Percentiles rank a stretch among this genome's conserved stretches.
phyloP scores from a whole-genome alignment of 1,140 invertebrate species.

The Mactra quadrangularis region DNA sequence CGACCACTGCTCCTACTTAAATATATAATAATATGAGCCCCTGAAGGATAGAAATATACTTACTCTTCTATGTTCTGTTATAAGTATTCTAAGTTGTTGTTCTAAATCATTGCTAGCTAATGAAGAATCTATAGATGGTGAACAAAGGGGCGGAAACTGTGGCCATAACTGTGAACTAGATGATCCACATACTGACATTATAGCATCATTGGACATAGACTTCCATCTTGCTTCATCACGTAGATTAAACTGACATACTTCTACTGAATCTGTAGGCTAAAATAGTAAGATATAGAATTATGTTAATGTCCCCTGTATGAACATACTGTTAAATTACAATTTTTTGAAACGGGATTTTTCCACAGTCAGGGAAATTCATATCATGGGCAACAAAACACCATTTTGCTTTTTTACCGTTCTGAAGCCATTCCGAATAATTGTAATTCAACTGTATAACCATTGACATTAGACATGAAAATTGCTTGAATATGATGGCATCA shows the following conservation, averaged over 20 bases:
- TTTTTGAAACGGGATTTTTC: too few species aligned
- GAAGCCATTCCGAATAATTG: too few species aligned
- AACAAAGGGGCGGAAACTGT: constrained; percentile 76
- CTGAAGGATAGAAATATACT: too few species aligned
- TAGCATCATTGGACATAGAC: constrained; percentile 82
- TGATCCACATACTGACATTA: constrained; percentile 80
- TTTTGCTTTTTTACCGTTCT: too few species aligned
- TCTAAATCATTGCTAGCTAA: constrained; percentile 82
- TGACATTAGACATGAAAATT: too few species aligned
- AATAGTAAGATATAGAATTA: constrained; percentile 42
- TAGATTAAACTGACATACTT: constrained; percentile 82
- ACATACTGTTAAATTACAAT: too few species aligned
- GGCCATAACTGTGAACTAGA: constrained; percentile 74
- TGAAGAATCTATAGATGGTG: constrained; percentile 74
- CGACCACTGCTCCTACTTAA: too few species aligned
- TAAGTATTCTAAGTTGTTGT: constrained; percentile 79
- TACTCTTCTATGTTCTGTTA: constrained; percentile 81
- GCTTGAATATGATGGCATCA: too few species aligned
- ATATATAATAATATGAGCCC: too few species aligned
- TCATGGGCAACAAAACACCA: too few species aligned
- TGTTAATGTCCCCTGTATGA: not conserved
- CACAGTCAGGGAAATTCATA: too few species aligned
- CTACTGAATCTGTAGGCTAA: constrained; percentile 78
- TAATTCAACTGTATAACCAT: too few species aligned
- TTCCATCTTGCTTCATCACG: constrained; percentile 83